A percentile compares a stretch with the other conserved stretches of the same genome.
phyloP scores from a whole-genome alignment of 2,113 vertebrate species.

The Sardina pilchardus region DNA sequence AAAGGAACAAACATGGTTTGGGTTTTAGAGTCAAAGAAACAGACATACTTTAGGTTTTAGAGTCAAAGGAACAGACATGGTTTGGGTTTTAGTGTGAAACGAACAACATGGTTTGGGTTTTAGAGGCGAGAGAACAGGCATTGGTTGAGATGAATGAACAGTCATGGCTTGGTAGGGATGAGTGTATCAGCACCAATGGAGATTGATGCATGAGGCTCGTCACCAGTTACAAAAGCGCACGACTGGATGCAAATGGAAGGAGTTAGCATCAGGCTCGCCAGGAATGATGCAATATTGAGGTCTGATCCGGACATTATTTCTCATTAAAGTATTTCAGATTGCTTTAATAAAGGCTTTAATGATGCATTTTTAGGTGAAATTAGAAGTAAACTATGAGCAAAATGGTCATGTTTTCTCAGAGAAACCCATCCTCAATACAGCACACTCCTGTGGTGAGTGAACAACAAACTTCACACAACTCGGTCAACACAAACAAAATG shows the following conservation, averaged over 20 bases:
- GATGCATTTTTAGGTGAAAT: neutral
- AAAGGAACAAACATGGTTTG: neutral
- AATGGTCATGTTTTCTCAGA: neutral
- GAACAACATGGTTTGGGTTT: no score
- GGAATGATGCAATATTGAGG: slow-evolving; percentile 2
- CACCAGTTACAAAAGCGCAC: neutral
- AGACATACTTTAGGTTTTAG: neutral
- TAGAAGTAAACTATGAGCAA: neutral
- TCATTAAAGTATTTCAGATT: neutral
- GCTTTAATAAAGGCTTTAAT: neutral
- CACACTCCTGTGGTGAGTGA: slow-evolving; percentile 52
- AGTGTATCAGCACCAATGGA: no score
- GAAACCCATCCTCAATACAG: slow-evolving; percentile 50
- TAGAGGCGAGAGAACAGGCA: no score
- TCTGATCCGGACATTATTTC: neutral
- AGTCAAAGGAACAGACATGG: neutral
- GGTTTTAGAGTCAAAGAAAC: neutral
- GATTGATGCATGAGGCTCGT: neutral
- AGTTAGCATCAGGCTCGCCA: neutral
- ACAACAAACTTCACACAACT: slow-evolving; percentile 27
- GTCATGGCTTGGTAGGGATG: no score
- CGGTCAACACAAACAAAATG: slow-evolving; percentile 12
- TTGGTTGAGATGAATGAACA: no score
- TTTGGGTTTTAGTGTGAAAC: neutral
- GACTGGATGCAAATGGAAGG: neutral